Percentiles rank a stretch among this genome's conserved stretches.
These are phyloP conservation scores for Dicyrtomina minuta DNA, from an alignment of 2,888 invertebrate species.

Conservation along the genomic window DNA sequence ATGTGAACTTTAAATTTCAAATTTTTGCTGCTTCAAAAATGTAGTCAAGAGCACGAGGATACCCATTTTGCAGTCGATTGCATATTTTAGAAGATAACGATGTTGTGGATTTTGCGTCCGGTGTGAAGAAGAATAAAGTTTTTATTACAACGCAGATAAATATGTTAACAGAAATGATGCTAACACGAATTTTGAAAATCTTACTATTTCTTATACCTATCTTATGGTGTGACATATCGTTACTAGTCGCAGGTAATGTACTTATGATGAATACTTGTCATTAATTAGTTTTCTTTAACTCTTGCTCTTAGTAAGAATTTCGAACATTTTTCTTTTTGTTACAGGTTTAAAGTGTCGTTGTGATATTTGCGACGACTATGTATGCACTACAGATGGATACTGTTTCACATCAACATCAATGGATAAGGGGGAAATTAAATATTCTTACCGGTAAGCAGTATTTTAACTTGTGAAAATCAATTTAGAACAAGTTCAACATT, in stretches of 20 bases:
- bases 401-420: slow-evolving; percentile 78
- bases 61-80: too few species aligned
- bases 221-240: slow-evolving; percentile 2
- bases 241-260: slow-evolving; percentile 25
- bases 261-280: background rate
- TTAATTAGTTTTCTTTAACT: background rate
- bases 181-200: too few species aligned
- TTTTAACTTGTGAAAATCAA: too few species aligned
- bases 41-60: too few species aligned
- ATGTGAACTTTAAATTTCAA: too few species aligned
- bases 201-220: slow-evolving; percentile 10
- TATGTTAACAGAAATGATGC: too few species aligned
- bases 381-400: slow-evolving; percentile 85
- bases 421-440: slow-evolving; percentile 63
- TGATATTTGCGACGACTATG: slow-evolving; percentile 72
- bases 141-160: too few species aligned
- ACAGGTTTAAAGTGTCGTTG: slow-evolving; percentile 70
- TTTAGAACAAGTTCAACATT: too few species aligned
- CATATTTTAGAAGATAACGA: too few species aligned
- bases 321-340: background rate
- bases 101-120: too few species aligned
- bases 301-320: background rate
- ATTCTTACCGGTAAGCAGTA: slow-evolving; percentile 74
- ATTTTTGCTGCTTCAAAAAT: too few species aligned
- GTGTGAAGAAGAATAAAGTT: too few species aligned